phyloP scores from a whole-genome alignment of 23 tunicate species.

The Ascidia mentula region DNA sequence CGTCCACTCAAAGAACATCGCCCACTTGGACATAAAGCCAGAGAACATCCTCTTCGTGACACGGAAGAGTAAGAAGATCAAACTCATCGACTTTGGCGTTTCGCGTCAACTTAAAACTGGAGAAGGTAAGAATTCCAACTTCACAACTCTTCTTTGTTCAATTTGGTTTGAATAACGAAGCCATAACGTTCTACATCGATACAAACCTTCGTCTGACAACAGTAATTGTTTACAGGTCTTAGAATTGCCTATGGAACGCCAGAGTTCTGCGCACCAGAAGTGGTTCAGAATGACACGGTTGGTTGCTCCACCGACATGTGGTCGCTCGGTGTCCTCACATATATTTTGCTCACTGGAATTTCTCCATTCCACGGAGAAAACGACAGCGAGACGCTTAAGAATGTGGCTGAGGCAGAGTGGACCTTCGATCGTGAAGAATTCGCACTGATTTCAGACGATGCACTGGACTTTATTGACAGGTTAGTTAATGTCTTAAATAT shows the following conservation, averaged over 20 bases:
- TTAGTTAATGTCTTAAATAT: neutral
- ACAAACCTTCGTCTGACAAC: too few relatives aligned
- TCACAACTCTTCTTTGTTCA: neutral
- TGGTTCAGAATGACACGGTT: slow-evolving; percentile 80
- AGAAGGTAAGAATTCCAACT: slow-evolving; percentile 51
- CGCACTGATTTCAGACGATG: slow-evolving; percentile 73
- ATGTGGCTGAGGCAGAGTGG: slow-evolving; percentile 72
- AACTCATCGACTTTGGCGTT: slow-evolving; percentile 83
- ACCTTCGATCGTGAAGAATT: slow-evolving; percentile 72
- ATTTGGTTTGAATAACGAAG: neutral
- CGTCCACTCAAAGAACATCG: slow-evolving; percentile 81
- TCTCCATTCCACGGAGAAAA: slow-evolving; percentile 91
- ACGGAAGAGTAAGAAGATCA: slow-evolving; percentile 74
- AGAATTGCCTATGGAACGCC: slow-evolving; percentile 81
- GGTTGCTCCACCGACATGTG: slow-evolving; percentile 93
- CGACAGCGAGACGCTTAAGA: slow-evolving; percentile 64
- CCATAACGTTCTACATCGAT: neutral
- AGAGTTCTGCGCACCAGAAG: slow-evolving; percentile 96
- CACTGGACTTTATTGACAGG: slow-evolving; percentile 91
- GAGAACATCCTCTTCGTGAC: slow-evolving; percentile 85
- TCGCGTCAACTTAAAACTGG: slow-evolving; percentile 87
- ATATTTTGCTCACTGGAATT: slow-evolving; percentile 70
- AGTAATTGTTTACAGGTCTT: slow-evolving; percentile 60
- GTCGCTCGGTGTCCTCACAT: slow-evolving; percentile 82
- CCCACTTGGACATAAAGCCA: slow-evolving; percentile 91